Percentiles rank a stretch among this genome's conserved stretches.
phyloP scores from a whole-genome alignment of 2,797 vertebrate genomes.

The Arctocebus calabarensis region DNA sequence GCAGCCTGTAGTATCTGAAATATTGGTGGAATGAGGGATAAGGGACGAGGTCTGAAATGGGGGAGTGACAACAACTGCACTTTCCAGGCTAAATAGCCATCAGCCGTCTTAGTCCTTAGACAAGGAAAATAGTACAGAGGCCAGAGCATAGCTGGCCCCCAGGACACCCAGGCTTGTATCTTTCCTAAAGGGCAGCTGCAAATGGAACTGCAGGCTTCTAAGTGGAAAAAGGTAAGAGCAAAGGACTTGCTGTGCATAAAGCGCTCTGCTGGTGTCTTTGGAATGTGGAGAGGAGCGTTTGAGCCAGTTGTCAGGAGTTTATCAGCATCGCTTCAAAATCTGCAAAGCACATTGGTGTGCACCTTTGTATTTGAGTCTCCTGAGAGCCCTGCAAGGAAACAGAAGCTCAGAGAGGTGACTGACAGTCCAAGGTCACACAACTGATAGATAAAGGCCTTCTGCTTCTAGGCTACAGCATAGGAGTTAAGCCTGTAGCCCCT shows the following conservation, averaged over 20 bases:
- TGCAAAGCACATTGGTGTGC: fast-evolving
- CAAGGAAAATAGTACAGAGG: not conserved
- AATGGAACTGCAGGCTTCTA: not conserved
- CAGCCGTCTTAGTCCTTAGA: not conserved
- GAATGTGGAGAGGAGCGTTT: not conserved
- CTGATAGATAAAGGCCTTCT: not conserved
- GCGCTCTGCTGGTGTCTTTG: not conserved
- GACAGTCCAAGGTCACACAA: not conserved
- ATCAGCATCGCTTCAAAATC: not conserved
- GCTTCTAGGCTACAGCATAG: not conserved
- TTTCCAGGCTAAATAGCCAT: too few species aligned
- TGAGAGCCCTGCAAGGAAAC: not conserved
- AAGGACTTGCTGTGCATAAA: not conserved
- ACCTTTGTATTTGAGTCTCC: not conserved
- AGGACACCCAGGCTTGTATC: not conserved
- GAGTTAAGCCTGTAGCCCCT: not conserved
- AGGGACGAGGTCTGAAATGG: not conserved
- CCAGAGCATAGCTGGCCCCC: not conserved
- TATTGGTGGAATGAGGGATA: not conserved
- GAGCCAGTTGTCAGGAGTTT: not conserved
- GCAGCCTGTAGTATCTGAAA: not conserved
- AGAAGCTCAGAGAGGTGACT: not conserved
- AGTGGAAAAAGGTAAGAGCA: not conserved
- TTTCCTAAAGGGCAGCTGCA: not conserved
- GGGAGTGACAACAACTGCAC: fast-evolving